Conservation (phyloP, 2,113 vertebrate genomes). For the Brachypteracias leptosomus region DNA sequence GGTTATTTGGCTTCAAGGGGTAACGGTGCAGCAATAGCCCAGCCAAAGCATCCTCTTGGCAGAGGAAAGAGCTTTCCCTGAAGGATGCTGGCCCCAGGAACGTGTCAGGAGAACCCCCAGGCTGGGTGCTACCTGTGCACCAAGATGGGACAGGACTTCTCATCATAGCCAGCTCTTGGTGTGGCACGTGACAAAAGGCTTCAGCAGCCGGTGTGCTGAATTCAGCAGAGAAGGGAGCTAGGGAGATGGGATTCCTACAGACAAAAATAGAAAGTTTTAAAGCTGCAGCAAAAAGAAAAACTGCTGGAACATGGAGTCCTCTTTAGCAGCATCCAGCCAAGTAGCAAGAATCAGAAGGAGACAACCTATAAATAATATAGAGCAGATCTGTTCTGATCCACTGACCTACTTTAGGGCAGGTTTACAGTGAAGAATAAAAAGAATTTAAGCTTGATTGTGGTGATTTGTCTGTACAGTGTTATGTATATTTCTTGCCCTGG, state of each 20-base stretch:
- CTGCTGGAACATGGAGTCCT: constrained; percentile 47
- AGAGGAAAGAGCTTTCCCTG: background rate
- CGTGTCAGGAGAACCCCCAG: fast-evolving
- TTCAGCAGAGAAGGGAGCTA: constrained; percentile 35
- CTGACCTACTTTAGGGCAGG: constrained; percentile 58
- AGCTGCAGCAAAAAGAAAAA: constrained; percentile 9
- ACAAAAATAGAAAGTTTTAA: constrained; percentile 57
- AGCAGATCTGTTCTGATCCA: constrained; percentile 55
- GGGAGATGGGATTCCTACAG: constrained; percentile 46
- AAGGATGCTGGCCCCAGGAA: background rate
- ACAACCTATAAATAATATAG: constrained; percentile 41
- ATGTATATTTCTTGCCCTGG: background rate
- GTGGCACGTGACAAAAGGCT: background rate
- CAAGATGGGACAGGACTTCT: background rate
- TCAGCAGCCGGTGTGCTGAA: background rate
- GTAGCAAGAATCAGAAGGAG: constrained; percentile 41
- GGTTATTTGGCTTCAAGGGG: background rate
- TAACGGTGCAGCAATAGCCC: background rate
- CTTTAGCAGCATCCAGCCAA: constrained; percentile 35
- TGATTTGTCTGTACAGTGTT: background rate
- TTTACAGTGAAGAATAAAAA: constrained; percentile 20
- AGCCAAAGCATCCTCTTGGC: background rate
- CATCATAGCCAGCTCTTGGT: background rate
- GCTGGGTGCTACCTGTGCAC: background rate
- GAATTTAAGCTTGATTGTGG: background rate